Evolutionary conservation across 2,797 vertebrate species (phyloP).

Genomic region (Lacerta agilis): DNA sequence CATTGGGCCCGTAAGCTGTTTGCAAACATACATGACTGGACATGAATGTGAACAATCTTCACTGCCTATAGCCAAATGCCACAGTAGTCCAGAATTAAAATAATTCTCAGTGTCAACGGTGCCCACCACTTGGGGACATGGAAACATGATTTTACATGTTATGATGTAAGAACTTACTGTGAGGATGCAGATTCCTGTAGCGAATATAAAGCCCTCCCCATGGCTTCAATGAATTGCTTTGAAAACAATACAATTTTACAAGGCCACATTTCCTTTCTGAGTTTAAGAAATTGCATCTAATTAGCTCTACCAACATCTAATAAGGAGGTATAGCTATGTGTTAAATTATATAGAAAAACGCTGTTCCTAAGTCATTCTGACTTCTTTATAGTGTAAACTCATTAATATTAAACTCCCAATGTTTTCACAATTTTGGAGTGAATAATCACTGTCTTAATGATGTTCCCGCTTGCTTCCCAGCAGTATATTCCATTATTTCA

Average conservation of each 20-base stretch:
- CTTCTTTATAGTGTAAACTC: slow-evolving; percentile 51
- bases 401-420: slow-evolving; percentile 61
- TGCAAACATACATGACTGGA: not conserved
- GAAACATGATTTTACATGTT: not conserved
- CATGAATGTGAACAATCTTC: not conserved
- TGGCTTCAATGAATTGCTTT: not conserved
- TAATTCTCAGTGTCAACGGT: not conserved
- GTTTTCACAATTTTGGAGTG: slow-evolving; percentile 44
- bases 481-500: not conserved
- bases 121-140: not conserved
- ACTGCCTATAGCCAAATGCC: not conserved
- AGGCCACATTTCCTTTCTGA: slow-evolving; percentile 46
- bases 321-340: not conserved
- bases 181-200: not conserved
- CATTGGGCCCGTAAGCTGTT: not conserved
- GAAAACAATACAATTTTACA: slow-evolving; percentile 12
- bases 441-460: slow-evolving; percentile 47
- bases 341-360: slow-evolving; percentile 39
- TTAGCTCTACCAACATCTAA: slow-evolving; percentile 38
- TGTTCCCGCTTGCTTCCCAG: slow-evolving; percentile 34
- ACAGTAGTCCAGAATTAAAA: not conserved
- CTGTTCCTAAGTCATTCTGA: slow-evolving; percentile 47
- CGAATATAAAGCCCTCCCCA: not conserved
- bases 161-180: not conserved
- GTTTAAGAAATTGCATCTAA: slow-evolving; percentile 50